These are phyloP conservation scores for Sminthopsis crassicaudata DNA, from an alignment of 2,113 vertebrate genomes.

Conservation along the genomic window DNA sequence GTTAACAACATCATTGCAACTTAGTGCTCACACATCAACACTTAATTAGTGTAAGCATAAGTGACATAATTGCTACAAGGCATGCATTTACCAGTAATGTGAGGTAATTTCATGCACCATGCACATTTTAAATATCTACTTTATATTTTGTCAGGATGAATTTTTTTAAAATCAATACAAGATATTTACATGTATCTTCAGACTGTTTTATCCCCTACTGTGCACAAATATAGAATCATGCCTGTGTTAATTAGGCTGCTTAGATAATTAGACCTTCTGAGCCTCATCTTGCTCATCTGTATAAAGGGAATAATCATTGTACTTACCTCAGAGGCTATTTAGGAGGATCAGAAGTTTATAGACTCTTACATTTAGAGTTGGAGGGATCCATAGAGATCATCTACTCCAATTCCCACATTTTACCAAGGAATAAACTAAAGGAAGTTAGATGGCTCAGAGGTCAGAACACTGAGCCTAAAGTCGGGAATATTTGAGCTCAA, in stretches of 20 bases:
- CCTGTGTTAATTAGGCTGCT: not conserved
- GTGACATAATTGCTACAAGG: conserved; percentile 91
- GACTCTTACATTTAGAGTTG: not conserved
- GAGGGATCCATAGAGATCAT: not conserved
- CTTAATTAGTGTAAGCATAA: conserved; percentile 90
- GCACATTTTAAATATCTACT: conserved; percentile 88
- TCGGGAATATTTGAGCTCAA: not conserved
- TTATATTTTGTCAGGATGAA: conserved; percentile 78
- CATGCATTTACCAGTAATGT: conserved; percentile 87
- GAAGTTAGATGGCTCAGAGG: not conserved
- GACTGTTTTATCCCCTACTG: conserved; percentile 43
- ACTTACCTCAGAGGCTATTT: not conserved
- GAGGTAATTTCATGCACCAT: conserved; percentile 88
- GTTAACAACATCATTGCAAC: conserved; percentile 89
- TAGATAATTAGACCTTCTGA: not conserved
- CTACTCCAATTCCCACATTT: not conserved
- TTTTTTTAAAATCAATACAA: conserved; percentile 84
- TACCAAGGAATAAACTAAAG: not conserved
- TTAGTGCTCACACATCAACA: conserved; percentile 88
- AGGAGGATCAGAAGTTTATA: not conserved
- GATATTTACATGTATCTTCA: conserved; percentile 79
- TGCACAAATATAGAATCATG: conserved; percentile 28
- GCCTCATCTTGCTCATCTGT: not conserved
- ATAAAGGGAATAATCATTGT: not conserved
- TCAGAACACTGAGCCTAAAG: not conserved